Evolutionary conservation across 2,797 vertebrate genomes (phyloP), one percentile per base, ranked within the genome.

Genomic region (Tokudaia muenninki): DNA sequence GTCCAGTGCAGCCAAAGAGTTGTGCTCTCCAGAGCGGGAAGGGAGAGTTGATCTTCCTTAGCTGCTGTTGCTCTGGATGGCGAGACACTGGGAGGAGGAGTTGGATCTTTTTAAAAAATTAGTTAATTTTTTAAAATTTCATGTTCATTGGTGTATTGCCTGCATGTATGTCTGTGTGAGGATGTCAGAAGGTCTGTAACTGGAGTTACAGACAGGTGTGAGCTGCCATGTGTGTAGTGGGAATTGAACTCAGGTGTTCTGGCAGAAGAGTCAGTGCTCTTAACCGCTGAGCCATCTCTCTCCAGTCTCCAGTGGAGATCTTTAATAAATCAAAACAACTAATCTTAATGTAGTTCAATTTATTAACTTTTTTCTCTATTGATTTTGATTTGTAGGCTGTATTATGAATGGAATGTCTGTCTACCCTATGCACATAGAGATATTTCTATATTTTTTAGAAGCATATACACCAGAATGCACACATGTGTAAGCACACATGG

Each of bases 281-380:
- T 44, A 75, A 44, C 22, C 2, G 1, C 41, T 75, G 72, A 75
- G 21, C 21, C 21, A 22, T 41, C 37, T 74, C 70, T 74, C 24
- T 67, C 29, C 13, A 74, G 72, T 37, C 72, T 21, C 74, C 72
- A 87, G 67, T 89, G 78, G 47, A 89, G 17, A 21, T 82, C 77
- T 77, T 84, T 87, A 87, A 59, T 79, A 63, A 91, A 31, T 19
- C 88, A 37, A 26, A 89, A 82, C 81, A 55, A 93, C 57, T 88
- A 84, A 70, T 95, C 90, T 96, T 90, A 82, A 65, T 87, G 37
- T 75, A 91, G n/a, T 65, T 86, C 31, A 50, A 16, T 87, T 75
- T 77, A 77, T 92, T 91, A 78, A 92, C 67, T 44, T 91, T 95
- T 87, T 82, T 4, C 21, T 92, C 44, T 70, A 77, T 90, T 96